Percentiles rank a stretch among this genome's conserved stretches.
phyloP scores from a whole-genome alignment of 2,888 invertebrate genomes.

The Gymnoscelis rufifasciata region DNA sequence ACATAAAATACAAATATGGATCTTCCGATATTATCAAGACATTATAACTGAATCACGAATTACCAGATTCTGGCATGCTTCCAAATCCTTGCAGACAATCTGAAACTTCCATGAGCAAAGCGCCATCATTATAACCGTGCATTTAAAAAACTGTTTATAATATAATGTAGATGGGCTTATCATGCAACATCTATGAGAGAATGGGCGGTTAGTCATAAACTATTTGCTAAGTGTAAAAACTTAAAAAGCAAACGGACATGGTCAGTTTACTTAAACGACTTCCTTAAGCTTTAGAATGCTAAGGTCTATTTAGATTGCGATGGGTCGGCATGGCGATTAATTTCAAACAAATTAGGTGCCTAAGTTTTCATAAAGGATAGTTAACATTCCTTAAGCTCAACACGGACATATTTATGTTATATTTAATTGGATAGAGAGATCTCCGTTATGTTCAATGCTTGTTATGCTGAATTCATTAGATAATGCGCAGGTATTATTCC shows the following conservation, averaged over 20 bases:
- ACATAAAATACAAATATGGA: no score
- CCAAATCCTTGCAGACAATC: no score
- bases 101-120: no score
- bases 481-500: no score
- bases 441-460: neutral
- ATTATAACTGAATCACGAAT: no score
- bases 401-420: constrained; percentile 1
- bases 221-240: constrained; percentile 29
- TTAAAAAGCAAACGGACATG: constrained; percentile 33
- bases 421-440: neutral
- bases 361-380: neutral
- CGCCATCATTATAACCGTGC: no score
- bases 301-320: constrained; percentile 19
- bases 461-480: no score
- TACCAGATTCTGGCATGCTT: no score
- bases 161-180: no score
- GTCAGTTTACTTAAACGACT: constrained; percentile 47
- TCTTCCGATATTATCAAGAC: no score
- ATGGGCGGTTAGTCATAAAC: constrained; percentile 17
- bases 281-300: constrained; percentile 45
- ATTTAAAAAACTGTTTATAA: no score
- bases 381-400: neutral
- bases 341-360: constrained; percentile 1
- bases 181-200: no score
- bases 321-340: constrained; percentile 3